Evolutionary conservation across 2,888 invertebrate genomes (phyloP), one percentile per base, ranked within the genome.

Genomic region (Gasteruption jaculator): DNA sequence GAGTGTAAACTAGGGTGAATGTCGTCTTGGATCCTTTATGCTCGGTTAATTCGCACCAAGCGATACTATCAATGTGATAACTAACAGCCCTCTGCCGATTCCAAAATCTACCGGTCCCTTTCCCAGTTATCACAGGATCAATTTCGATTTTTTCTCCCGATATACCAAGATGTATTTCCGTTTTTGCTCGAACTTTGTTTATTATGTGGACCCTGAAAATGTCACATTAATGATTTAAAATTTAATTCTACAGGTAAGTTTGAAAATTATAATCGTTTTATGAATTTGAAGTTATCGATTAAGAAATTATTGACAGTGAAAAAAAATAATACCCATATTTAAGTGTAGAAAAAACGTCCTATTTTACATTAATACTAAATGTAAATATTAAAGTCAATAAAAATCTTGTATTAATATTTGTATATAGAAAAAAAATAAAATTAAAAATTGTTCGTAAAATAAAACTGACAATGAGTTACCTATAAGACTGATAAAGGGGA

Each of bases 71-170:
- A 64, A 92, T 91, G 52, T 85, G 85, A 71, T 90, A 87, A 46
- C 86, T 84, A 37, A 89, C 83, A 27, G 92, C 84, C 61, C 88
- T 86, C 54, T 86, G 81, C 61, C 83, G 78, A 30, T 78, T 77
- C 71, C 77, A 75, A 53, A 78, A 71, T 48, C 66, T 52, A 16
- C 63, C 61, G 10, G 68, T 63, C 24, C 69, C 66, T 50, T 68
- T 70, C 5, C 68, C 63, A 3, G 65, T 63, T 49, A 71, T 59
- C 16, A 87, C 78, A 0, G 91, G 91, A 66, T 91, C 91, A 38
- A 94, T 89, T 74, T 94, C 94, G 45, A 94, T 83, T 66, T 90
- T 87, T 57, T 93, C 92, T 5, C 91, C 84, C 10, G 91, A 91
- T 49, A 94, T 84, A 32, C 91, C 89, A 29, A 94, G 75, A 59